These are phyloP conservation scores for Silurus meridionalis DNA, from an alignment of 2,113 vertebrate genomes.

Conservation along the genomic window DNA sequence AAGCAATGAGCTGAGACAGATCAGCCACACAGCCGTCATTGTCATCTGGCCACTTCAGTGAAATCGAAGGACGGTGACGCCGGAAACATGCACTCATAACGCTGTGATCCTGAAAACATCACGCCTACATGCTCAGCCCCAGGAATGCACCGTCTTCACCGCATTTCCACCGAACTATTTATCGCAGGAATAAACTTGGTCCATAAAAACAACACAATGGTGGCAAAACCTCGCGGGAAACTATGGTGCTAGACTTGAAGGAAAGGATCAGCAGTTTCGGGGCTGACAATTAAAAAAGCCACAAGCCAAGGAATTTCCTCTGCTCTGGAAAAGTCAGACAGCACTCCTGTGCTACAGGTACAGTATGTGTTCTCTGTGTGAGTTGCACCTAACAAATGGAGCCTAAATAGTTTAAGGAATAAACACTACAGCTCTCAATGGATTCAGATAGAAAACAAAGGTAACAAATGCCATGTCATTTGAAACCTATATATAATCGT, in stretches of 20 bases:
- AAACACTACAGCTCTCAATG: not conserved
- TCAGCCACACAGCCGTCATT: not conserved
- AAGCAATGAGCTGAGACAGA: not conserved
- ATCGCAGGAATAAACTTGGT: constrained; percentile 29
- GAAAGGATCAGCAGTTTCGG: constrained; percentile 34
- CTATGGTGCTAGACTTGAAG: not conserved
- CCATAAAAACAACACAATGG: constrained; percentile 30
- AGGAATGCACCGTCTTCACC: constrained; percentile 24
- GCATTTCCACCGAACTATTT: constrained; percentile 16
- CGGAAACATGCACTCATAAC: not conserved
- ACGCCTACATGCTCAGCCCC: constrained; percentile 1
- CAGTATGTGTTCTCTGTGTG: not conserved
- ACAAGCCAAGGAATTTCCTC: constrained; percentile 50
- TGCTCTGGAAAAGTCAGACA: constrained; percentile 26
- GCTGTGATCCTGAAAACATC: constrained; percentile 15
- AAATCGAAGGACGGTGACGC: not conserved
- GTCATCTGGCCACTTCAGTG: not conserved
- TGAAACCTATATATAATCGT: not conserved
- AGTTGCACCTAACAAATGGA: not conserved
- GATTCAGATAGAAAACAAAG: not conserved
- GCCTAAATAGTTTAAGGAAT: not conserved
- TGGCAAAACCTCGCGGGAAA: constrained; percentile 18
- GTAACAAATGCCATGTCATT: not conserved
- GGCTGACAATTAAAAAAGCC: constrained; percentile 52
- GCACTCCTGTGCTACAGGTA: not conserved